Evolutionary conservation across 2,113 vertebrate species (phyloP).

Genomic region (Myiagra hebetior): DNA sequence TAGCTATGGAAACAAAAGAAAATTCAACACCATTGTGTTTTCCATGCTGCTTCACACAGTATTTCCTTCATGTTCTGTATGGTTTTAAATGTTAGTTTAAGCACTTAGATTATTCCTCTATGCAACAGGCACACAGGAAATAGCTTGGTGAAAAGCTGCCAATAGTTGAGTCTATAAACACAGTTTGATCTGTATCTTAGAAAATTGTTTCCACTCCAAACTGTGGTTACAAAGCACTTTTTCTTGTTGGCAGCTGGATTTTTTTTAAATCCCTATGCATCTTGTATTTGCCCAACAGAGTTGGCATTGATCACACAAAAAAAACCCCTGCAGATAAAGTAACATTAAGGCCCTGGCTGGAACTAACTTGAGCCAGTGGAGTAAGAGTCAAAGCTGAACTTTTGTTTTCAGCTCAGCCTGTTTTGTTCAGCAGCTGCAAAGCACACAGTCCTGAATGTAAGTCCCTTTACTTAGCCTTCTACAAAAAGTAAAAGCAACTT

Average conservation of each 20-base stretch:
- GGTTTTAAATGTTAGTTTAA: conserved; percentile 50
- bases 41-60: conserved; percentile 2
- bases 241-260: conserved; percentile 41
- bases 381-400: conserved; percentile 19
- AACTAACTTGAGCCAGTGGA: not conserved
- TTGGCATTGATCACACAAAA: not conserved
- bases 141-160: conserved; percentile 44
- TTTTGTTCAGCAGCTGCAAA: conserved; percentile 12
- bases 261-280: conserved; percentile 24
- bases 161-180: conserved; percentile 49
- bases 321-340: not conserved
- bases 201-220: conserved; percentile 61
- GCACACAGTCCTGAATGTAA: not conserved
- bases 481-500: not conserved
- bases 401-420: conserved; percentile 4
- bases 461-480: not conserved
- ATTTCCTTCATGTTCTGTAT: conserved; percentile 2
- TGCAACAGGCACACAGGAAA: conserved; percentile 58
- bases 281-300: conserved; percentile 49
- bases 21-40: not conserved
- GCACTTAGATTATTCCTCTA: conserved; percentile 9
- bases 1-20: conserved; percentile 16
- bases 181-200: conserved; percentile 59
- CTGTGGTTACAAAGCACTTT: conserved; percentile 47
- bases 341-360: not conserved